These are phyloP conservation scores for Propsilocerus akamusi DNA, from an alignment of 1,140 invertebrate genomes.

Conservation along the genomic window DNA sequence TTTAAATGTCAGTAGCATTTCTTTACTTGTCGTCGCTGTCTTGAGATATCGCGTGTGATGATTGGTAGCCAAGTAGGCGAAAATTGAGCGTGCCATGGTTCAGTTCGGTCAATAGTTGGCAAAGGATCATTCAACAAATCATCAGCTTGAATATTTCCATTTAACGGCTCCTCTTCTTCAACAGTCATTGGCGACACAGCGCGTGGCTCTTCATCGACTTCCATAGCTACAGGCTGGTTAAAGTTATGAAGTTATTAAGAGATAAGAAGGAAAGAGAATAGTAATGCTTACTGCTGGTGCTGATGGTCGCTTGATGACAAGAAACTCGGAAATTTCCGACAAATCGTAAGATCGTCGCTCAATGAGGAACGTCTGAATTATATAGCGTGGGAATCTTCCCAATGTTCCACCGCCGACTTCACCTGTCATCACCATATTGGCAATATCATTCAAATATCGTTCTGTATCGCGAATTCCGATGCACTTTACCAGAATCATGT, in stretches of 20 bases:
- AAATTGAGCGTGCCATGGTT: constrained; percentile 33
- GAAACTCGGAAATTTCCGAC: constrained; percentile 7
- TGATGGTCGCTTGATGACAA: constrained; percentile 5
- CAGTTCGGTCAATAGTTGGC: constrained; percentile 31
- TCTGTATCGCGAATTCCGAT: constrained; percentile 17
- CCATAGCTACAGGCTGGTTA: constrained; percentile 1
- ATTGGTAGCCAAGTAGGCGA: constrained; percentile 61
- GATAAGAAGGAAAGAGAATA: not conserved
- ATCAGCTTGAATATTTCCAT: constrained; percentile 7
- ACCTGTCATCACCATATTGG: constrained; percentile 9
- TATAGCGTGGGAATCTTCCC: not conserved
- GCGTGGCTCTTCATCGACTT: constrained; percentile 4
- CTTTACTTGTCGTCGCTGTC: constrained; percentile 33
- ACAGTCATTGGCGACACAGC: not conserved
- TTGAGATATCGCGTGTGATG: constrained; percentile 49
- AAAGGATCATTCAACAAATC: constrained; percentile 16
- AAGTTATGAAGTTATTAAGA: not conserved
- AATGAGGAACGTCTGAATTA: not conserved
- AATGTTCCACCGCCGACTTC: not conserved
- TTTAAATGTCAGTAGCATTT: not conserved
- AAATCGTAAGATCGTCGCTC: constrained; percentile 8
- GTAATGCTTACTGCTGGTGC: not conserved
- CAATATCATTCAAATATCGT: constrained; percentile 17
- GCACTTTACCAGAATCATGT: constrained; percentile 16
- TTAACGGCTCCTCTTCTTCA: not conserved